Evolutionary conservation across 2,797 vertebrate genomes (phyloP).

Genomic region (Echiichthys vipera): DNA sequence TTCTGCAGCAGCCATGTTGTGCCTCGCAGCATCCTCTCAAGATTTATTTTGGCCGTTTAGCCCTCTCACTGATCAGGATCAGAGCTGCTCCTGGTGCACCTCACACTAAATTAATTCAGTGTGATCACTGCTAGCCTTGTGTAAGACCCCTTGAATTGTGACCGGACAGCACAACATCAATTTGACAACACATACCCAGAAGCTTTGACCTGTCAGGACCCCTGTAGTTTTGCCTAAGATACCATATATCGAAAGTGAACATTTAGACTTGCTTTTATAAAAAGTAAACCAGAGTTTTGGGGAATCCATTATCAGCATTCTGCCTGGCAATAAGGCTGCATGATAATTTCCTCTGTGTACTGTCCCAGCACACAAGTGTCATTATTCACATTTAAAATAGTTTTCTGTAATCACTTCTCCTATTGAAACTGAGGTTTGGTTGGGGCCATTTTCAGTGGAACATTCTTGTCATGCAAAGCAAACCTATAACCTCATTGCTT

Average conservation of each 20-base stretch:
- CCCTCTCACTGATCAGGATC: background rate
- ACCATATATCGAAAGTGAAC: background rate
- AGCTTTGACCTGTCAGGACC: too few relatives aligned
- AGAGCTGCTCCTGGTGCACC: background rate
- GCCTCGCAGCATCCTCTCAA: too few relatives aligned
- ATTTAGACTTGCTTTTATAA: background rate
- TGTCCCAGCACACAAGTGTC: background rate
- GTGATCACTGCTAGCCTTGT: background rate
- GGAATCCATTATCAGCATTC: background rate
- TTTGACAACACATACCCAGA: too few relatives aligned
- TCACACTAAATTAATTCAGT: background rate
- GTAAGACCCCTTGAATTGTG: background rate
- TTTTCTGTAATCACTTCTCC: background rate
- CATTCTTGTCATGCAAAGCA: constrained; percentile 45
- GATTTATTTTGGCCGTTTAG: too few relatives aligned
- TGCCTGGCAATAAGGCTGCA: background rate
- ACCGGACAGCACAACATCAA: too few relatives aligned
- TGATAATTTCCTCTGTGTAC: background rate
- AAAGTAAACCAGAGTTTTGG: background rate
- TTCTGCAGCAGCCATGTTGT: too few relatives aligned
- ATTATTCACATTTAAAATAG: constrained; percentile 3
- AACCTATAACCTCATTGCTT: constrained; percentile 28
- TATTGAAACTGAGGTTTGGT: background rate
- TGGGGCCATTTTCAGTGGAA: background rate
- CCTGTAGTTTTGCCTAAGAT: background rate